phyloP scores from a whole-genome alignment of 1,140 invertebrate species.

The Zaprionus africanus region DNA sequence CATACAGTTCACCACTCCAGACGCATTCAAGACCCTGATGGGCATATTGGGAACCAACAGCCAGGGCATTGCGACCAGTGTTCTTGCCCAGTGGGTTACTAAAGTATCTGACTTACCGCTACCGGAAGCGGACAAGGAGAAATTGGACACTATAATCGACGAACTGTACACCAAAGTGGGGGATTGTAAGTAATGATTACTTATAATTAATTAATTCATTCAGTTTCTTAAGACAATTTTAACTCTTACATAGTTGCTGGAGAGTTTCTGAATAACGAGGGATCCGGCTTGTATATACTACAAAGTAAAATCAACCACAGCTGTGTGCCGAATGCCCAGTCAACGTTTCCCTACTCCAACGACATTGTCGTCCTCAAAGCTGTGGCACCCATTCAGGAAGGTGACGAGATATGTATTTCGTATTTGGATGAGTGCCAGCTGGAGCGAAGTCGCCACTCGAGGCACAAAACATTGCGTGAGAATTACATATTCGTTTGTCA shows the following conservation, averaged over 20 bases:
- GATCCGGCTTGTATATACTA: conserved; percentile 93
- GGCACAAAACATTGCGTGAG: conserved; percentile 91
- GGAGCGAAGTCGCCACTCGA: conserved; percentile 92
- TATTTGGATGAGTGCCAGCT: conserved; percentile 95
- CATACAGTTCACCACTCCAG: conserved; percentile 92
- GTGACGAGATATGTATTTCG: conserved; percentile 95
- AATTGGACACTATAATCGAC: conserved; percentile 91
- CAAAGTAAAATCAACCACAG: conserved; percentile 97
- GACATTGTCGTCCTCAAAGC: conserved; percentile 92
- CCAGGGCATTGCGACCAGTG: conserved; percentile 96
- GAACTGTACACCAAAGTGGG: conserved; percentile 93
- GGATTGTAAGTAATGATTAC: conserved; percentile 86
- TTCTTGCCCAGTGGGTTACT: conserved; percentile 93
- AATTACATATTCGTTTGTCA: conserved; percentile 89
- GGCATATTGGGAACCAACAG: conserved; percentile 96
- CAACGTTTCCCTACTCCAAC: conserved; percentile 94
- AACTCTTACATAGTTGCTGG: conserved; percentile 89
- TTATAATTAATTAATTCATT: too few relatives aligned
- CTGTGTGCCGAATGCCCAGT: conserved; percentile 94
- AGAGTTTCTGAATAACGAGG: conserved; percentile 96
- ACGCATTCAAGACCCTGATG: conserved; percentile 94
- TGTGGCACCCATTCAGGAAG: conserved; percentile 89
- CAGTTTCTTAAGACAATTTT: not conserved
- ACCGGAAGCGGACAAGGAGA: conserved; percentile 87
- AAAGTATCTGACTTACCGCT: conserved; percentile 89